Conservation (phyloP, 2,888 invertebrate genomes). For the Neocrepidodera transversa region DNA sequence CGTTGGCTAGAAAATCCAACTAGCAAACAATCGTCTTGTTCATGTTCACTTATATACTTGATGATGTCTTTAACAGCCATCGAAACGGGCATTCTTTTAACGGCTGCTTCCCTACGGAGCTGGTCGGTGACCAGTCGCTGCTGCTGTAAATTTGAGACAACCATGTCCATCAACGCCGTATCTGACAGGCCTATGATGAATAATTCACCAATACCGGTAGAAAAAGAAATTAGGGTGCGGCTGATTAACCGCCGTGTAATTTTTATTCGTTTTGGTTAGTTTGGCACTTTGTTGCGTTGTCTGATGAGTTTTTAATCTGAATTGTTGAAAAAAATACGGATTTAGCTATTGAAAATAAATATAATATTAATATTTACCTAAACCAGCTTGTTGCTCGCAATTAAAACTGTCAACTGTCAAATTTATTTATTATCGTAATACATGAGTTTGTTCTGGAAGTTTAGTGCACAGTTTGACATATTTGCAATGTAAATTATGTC, state of each 20-base stretch:
- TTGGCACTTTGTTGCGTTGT: too few species aligned
- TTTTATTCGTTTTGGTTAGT: too few species aligned
- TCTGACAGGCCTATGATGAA: conserved; percentile 86
- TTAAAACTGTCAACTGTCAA: too few species aligned
- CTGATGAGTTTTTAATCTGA: too few species aligned
- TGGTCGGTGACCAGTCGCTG: conserved; percentile 94
- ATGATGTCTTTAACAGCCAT: conserved; percentile 92
- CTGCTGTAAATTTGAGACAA: conserved; percentile 93
- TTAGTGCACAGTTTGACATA: too few species aligned
- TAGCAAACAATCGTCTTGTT: conserved; percentile 90
- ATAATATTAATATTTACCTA: too few species aligned
- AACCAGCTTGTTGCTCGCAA: too few species aligned
- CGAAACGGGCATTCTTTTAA: conserved; percentile 86
- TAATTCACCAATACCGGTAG: conserved; percentile 17
- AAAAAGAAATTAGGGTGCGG: conserved; percentile 30
- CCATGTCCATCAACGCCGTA: conserved; percentile 90
- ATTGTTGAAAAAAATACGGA: too few species aligned
- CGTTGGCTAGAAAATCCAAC: conserved; percentile 94
- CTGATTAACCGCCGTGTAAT: conserved; percentile 21
- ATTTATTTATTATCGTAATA: too few species aligned
- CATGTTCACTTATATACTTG: conserved; percentile 88
- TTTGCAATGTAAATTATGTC: too few species aligned
- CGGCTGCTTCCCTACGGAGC: conserved; percentile 87
- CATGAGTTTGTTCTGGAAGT: too few species aligned
- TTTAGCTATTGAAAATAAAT: too few species aligned